Conservation (phyloP, 2,888 invertebrate genomes). For the Brachyopa scutellaris region DNA sequence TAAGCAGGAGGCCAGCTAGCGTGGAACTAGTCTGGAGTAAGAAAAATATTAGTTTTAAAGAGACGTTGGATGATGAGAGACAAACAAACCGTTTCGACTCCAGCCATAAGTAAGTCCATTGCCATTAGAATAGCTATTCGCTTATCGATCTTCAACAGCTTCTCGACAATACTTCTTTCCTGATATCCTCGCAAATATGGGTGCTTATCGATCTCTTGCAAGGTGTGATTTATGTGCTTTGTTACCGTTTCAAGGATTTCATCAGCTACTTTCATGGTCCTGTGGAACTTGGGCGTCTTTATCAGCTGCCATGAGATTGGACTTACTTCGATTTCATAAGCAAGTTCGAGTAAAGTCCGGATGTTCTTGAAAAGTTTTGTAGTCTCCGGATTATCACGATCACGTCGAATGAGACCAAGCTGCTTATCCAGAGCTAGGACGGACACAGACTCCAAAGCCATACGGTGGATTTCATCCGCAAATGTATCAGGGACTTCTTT, state of each 20-base stretch:
- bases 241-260: slow-evolving; percentile 76
- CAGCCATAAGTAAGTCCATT: slow-evolving; percentile 86
- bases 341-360: slow-evolving; percentile 49
- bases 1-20: slow-evolving; percentile 83
- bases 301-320: slow-evolving; percentile 73
- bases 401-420: slow-evolving; percentile 76
- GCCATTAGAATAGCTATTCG: slow-evolving; percentile 85
- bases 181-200: slow-evolving; percentile 79
- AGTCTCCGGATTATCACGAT: slow-evolving; percentile 38
- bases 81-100: slow-evolving; percentile 86
- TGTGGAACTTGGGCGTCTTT: slow-evolving; percentile 71
- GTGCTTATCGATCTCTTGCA: slow-evolving; percentile 75
- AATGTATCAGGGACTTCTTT: slow-evolving; percentile 82
- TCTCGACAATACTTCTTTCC: slow-evolving; percentile 84
- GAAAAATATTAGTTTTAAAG: not conserved
- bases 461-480: slow-evolving; percentile 82
- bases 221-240: slow-evolving; percentile 78
- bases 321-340: slow-evolving; percentile 67
- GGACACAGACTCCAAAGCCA: slow-evolving; percentile 84
- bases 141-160: slow-evolving; percentile 84
- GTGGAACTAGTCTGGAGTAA: slow-evolving; percentile 79
- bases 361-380: slow-evolving; percentile 33
- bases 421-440: slow-evolving; percentile 80
- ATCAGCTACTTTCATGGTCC: slow-evolving; percentile 72
- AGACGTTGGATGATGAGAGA: too few species aligned